Base-by-base conservation (phyloP, 2,888 invertebrate genomes). In the Acleris holmiana region DNA sequence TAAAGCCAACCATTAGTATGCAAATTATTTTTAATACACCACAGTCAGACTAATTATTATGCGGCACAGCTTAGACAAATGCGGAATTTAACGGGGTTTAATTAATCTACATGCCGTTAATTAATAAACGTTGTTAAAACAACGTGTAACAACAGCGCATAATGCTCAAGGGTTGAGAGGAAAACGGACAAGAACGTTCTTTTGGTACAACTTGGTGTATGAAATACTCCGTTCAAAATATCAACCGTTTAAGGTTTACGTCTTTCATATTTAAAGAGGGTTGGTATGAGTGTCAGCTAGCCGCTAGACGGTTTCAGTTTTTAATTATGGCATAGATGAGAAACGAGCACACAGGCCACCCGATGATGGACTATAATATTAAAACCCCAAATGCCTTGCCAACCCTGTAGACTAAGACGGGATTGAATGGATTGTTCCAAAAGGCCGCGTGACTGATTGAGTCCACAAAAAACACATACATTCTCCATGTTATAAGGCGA, bases 1-100 rank as follows among this genome's bases (percentile, higher is more conserved):
- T 55, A 49, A 54, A 50, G 44, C 46, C 18, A 40, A 23, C 41
- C 50, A 48, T 65, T 23, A 60, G 44, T 55, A 60, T 60, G 59
- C 35, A 60, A 60, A 60, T 65, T 59, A 65, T 65, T 59, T 63
- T 58, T 55, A 67, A 59, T 67, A 62, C 44, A 62, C 56, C 41
- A n/a, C 58, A 44, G 54, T 49, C 21, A 54, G 46, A 46, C 47
- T 54, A 58, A 62, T 67, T 67, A 49, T 50, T 58, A 41, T 62
- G 53, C 53, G 53, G 29, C 47, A 46, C 53, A 58, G 66, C 57
- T 66, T 61, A 57, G 48, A 67, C 49, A 15, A 64, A 64, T 59
- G 53, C 48, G 53, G 35, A 60, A 55, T 55, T 60, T 59, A 55
- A 59, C 35, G 54, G 47, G 55, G 19, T 65, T 64, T 58, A 64